Evolutionary conservation across 2,113 vertebrate species (phyloP).

Genomic region (Pelvicachromis taeniatus): DNA sequence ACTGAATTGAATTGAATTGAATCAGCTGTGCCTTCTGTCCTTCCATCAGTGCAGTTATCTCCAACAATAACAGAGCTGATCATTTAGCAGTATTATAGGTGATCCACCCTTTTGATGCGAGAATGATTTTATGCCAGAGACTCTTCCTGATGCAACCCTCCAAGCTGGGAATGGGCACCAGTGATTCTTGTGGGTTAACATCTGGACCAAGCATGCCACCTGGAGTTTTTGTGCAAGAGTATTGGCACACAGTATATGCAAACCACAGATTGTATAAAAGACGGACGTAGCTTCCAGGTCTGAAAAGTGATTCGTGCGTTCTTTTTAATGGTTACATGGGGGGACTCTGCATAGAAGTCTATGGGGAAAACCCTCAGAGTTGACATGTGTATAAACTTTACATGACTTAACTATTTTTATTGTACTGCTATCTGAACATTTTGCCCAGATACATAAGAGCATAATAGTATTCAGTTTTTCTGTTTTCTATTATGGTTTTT

Average conservation of each 20-base stretch:
- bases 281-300: not conserved
- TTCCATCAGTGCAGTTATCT: not conserved
- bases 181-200: not conserved
- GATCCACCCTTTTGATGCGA: not conserved
- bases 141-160: accelerated
- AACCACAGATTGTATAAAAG: not conserved
- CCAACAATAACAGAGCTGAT: not conserved
- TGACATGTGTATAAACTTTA: not conserved
- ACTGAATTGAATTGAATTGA: too few relatives aligned
- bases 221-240: not conserved
- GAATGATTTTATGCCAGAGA: not conserved
- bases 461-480: not conserved
- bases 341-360: too few relatives aligned
- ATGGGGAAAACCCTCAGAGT: not conserved
- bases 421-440: not conserved
- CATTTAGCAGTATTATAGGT: not conserved
- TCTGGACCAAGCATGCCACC: not conserved
- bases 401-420: not conserved
- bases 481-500: not conserved
- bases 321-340: accelerated
- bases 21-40: not conserved
- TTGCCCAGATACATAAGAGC: not conserved
- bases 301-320: not conserved
- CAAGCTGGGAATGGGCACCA: not conserved
- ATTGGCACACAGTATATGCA: not conserved